A percentile compares a stretch with the other conserved stretches of the same genome.
Conservation (phyloP, 2,797 vertebrate genomes). For the Xenentodon cancila region DNA sequence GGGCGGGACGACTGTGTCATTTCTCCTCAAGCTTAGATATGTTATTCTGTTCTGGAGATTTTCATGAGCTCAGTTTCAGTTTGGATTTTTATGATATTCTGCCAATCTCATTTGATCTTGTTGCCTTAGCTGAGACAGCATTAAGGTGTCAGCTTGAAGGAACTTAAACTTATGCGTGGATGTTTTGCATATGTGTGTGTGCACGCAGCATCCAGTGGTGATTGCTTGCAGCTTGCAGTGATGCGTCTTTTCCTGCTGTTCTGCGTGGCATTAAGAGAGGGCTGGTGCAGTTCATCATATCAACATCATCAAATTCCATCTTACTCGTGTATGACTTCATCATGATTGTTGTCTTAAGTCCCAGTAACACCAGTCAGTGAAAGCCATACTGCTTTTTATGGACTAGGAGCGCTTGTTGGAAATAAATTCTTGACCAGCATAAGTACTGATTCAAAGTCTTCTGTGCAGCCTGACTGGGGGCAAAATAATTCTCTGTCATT, state of each 20-base stretch:
- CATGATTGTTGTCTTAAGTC: slow-evolving; percentile 34
- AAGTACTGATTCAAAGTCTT: slow-evolving; percentile 44
- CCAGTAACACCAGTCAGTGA: slow-evolving; percentile 16
- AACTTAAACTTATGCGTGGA: slow-evolving; percentile 32
- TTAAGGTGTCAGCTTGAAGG: slow-evolving; percentile 64
- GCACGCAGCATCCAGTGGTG: not conserved
- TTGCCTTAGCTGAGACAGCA: slow-evolving; percentile 53
- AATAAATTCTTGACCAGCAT: slow-evolving; percentile 55
- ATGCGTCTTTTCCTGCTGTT: slow-evolving; percentile 21
- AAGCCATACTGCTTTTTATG: slow-evolving; percentile 42
- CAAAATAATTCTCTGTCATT: slow-evolving; percentile 68
- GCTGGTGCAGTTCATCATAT: slow-evolving; percentile 38
- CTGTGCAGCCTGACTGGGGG: slow-evolving; percentile 42
- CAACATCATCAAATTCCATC: slow-evolving; percentile 33
- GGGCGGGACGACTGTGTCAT: slow-evolving; percentile 28
- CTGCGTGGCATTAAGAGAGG: slow-evolving; percentile 26
- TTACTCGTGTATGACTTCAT: slow-evolving; percentile 32
- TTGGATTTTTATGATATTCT: slow-evolving; percentile 65
- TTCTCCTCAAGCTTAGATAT: slow-evolving; percentile 50
- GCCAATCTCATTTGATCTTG: slow-evolving; percentile 66
- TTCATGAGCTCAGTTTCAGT: slow-evolving; percentile 58
- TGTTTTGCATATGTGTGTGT: not conserved
- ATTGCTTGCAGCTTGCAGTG: slow-evolving; percentile 27
- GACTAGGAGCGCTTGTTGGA: slow-evolving; percentile 41
- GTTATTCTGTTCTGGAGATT: slow-evolving; percentile 66